Conservation (phyloP, 2,888 invertebrate genomes). For the Hydraecia micacea region DNA sequence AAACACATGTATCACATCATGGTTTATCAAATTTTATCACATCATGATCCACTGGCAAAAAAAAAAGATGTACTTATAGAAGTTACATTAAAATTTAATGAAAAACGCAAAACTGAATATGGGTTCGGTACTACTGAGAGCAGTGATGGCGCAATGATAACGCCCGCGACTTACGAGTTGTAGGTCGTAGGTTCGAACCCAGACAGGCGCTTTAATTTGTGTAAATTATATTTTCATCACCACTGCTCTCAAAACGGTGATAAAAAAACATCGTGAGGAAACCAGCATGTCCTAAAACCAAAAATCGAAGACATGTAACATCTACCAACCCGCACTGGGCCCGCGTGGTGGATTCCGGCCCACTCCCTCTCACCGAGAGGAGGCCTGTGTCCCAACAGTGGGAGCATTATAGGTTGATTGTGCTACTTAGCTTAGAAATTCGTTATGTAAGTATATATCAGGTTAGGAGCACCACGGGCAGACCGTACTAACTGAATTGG, state of each 20-base stretch:
- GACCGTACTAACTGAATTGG: not conserved
- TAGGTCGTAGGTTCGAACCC: not conserved
- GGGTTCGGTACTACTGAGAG: not conserved
- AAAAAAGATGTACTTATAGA: too few species aligned
- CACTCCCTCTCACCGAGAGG: too few species aligned
- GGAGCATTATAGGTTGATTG: not conserved
- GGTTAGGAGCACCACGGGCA: not conserved
- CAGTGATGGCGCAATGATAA: not conserved
- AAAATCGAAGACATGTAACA: not conserved
- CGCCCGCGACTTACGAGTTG: not conserved
- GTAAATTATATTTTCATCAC: not conserved
- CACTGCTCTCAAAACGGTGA: too few species aligned
- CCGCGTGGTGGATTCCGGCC: too few species aligned
- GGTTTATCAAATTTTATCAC: too few species aligned
- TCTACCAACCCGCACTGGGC: too few species aligned
- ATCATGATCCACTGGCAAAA: conserved; percentile 21
- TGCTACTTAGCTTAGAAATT: not conserved
- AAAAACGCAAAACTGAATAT: not conserved
- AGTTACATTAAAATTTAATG: conserved; percentile 5
- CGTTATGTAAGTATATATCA: not conserved
- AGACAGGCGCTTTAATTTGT: not conserved
- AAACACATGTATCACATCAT: too few species aligned
- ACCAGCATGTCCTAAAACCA: not conserved
- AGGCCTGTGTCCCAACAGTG: too few species aligned
- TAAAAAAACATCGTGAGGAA: not conserved